Base-by-base conservation (phyloP, 2,888 invertebrate genomes). In the Drosophila yooni region DNA sequence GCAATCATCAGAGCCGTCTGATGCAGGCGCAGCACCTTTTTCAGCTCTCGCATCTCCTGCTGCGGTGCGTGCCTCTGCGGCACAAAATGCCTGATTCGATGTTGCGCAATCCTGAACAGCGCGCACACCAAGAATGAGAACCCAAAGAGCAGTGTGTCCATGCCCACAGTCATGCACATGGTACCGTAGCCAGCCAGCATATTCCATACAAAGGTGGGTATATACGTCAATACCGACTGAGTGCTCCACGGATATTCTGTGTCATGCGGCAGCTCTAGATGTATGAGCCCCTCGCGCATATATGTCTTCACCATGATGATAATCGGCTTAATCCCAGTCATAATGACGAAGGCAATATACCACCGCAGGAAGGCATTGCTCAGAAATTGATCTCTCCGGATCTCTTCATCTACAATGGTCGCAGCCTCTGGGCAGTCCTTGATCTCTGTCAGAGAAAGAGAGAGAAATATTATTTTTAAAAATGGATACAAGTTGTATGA, bases 61-160 rank as follows among this genome's bases (percentile, higher is more conserved):
- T 21, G 2, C 1, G 78, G 61, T 0, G 31, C 54, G 2, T 40
- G 36, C 7, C n/a, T 8, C 51, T 52, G 52, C 4, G 82, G 70
- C 38, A 53, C 18, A 59, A 86, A 31, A 3, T 69, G 46, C 7
- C 70, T 48, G 2, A 83, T 65, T 8, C 86, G 83, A n/a, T 82
- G 68, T n/a, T 82, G 77, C 18, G 83, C 85, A 5, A 83, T 78
- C 53, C 72, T 79, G 13, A 83, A 83, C 1, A 83, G 34, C 27
- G 83, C 85, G 31, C 85, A 81, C 25, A 82, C 81, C 38, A 82
- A 78, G 53, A 80, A 85, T 1, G 82, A 80, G 13, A 85, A 73
- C 1, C 70, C 85, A 21, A 74, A 83, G 1, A 83, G 73, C 29
- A 83, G 53, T 0, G 85, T 72, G 53, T 83, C 83, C 68, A 78